Conservation (phyloP, 2,888 invertebrate genomes). For the Trissolcus brochymenae region DNA sequence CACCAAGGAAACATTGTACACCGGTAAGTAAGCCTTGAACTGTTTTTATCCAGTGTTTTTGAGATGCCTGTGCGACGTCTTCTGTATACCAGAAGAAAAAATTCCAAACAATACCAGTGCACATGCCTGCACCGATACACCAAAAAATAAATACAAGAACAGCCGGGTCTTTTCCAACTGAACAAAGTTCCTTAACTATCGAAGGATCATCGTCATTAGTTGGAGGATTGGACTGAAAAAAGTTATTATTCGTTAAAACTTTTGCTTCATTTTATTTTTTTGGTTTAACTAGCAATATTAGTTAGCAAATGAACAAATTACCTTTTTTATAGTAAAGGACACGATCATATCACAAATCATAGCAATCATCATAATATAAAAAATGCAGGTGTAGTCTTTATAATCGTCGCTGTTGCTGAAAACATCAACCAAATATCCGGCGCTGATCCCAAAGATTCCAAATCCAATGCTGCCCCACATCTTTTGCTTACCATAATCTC, state of each 20-base stretch:
- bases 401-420: conserved; percentile 81
- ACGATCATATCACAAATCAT: conserved; percentile 83
- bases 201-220: conserved; percentile 62
- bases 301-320: conserved; percentile 38
- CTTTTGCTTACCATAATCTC: conserved; percentile 89
- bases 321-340: conserved; percentile 80
- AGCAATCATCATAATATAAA: conserved; percentile 84
- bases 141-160: conserved; percentile 86
- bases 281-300: neutral
- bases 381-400: conserved; percentile 89
- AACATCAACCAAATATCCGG: conserved; percentile 87
- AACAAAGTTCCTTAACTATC: conserved; percentile 67
- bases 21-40: conserved; percentile 84
- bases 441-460: conserved; percentile 86
- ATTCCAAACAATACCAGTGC: conserved; percentile 91
- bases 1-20: conserved; percentile 89
- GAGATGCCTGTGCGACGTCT: conserved; percentile 79
- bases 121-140: conserved; percentile 88
- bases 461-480: conserved; percentile 93
- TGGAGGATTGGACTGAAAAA: conserved; percentile 53
- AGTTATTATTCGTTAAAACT: conserved; percentile 62
- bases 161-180: conserved; percentile 66
- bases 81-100: conserved; percentile 92
- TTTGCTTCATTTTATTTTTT: neutral
- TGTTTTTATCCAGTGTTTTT: conserved; percentile 81